phyloP scores from a whole-genome alignment of 2,888 invertebrate genomes.

The Coenonympha glycerion region DNA sequence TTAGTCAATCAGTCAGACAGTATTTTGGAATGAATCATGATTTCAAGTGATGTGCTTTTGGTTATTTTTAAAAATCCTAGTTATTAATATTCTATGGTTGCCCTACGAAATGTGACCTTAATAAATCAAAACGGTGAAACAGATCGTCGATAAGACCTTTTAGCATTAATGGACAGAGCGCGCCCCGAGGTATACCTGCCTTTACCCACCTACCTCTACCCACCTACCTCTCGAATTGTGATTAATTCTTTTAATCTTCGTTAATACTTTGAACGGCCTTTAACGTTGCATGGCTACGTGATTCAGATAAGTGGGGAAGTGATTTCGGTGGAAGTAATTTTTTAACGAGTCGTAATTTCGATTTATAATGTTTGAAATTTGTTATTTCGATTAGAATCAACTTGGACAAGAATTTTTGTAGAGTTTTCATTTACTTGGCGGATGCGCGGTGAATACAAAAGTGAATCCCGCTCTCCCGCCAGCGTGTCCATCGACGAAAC shows the following conservation, averaged over 20 bases:
- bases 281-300: constrained; percentile 14
- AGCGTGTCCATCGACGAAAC: too few species aligned
- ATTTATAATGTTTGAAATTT: background rate
- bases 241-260: constrained; percentile 25
- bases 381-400: background rate
- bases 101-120: constrained; percentile 38
- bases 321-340: background rate
- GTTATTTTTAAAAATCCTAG: too few species aligned
- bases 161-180: constrained; percentile 48
- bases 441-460: too few species aligned
- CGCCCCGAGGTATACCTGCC: constrained; percentile 1
- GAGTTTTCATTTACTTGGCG: too few species aligned
- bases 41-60: too few species aligned
- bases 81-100: too few species aligned
- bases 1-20: too few species aligned
- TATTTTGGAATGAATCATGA: too few species aligned
- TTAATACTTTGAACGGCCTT: constrained; percentile 24
- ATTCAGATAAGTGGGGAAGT: constrained; percentile 5
- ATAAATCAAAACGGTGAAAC: constrained; percentile 52
- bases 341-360: background rate
- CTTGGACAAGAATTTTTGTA: too few species aligned
- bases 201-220: too few species aligned
- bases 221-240: constrained; percentile 25
- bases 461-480: too few species aligned
- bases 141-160: constrained; percentile 53